Percentiles rank a stretch among this genome's conserved stretches.
Evolutionary conservation across 2,797 vertebrate species (phyloP).

Genomic region (Prunella strophiata): DNA sequence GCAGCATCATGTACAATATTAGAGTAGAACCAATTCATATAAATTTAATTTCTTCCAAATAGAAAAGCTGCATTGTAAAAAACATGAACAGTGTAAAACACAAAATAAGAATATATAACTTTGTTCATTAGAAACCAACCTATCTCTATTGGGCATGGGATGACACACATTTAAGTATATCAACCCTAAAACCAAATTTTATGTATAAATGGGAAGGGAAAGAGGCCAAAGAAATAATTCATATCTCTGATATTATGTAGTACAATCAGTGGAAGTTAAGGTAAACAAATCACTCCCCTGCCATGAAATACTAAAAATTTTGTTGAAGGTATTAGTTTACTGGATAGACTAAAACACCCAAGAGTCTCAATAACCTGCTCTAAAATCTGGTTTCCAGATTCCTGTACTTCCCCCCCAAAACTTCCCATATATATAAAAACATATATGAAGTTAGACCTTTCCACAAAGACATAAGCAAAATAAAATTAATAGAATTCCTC

Average conservation of each 20-base stretch:
- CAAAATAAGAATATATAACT: background rate
- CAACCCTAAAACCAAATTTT: background rate
- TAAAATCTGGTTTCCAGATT: background rate
- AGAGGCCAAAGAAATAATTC: background rate
- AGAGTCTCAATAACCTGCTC: background rate
- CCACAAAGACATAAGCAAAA: background rate
- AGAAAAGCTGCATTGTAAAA: background rate
- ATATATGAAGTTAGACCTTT: background rate
- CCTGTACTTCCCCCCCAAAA: rapidly evolving
- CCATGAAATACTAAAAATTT: background rate
- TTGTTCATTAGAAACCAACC: background rate
- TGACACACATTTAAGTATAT: background rate
- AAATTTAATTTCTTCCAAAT: background rate
- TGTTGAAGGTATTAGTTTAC: background rate
- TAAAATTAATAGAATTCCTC: background rate
- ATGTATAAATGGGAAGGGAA: background rate
- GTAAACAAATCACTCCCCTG: background rate
- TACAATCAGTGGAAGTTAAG: background rate
- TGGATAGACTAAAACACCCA: background rate
- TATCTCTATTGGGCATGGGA: background rate
- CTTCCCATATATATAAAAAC: background rate
- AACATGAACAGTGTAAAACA: background rate
- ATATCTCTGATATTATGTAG: background rate
- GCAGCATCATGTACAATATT: background rate
- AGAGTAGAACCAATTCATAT: background rate